These are phyloP conservation scores for Anguilla rostrata DNA, from an alignment of 2,113 vertebrate genomes.

Conservation along the genomic window DNA sequence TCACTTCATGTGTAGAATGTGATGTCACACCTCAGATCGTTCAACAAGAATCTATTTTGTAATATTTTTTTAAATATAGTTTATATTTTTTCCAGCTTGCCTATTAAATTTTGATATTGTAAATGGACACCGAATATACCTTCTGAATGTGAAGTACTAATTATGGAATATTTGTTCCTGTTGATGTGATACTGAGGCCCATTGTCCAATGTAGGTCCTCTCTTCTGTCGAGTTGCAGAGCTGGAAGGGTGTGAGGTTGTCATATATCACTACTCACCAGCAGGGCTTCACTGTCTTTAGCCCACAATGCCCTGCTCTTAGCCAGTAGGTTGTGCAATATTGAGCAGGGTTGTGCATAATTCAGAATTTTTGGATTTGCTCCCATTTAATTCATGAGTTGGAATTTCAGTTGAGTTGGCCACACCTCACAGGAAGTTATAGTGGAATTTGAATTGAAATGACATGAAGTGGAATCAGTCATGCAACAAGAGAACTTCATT, in stretches of 20 bases:
- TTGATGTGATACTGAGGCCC: slow-evolving; percentile 20
- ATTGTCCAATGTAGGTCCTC: slow-evolving; percentile 6
- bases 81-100: slow-evolving; percentile 66
- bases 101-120: slow-evolving; percentile 57
- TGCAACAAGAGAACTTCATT: no score
- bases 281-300: no score
- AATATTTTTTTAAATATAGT: slow-evolving; percentile 65
- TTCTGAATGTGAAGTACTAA: slow-evolving; percentile 66
- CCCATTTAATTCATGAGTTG: no score
- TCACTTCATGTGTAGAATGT: not conserved
- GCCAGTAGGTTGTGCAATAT: no score
- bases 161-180: slow-evolving; percentile 36
- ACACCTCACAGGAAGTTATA: no score
- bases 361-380: no score
- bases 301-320: no score
- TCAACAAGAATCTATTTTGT: slow-evolving; percentile 69
- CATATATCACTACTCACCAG: no score
- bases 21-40: slow-evolving; percentile 43
- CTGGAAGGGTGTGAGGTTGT: not conserved
- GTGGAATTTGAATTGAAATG: no score
- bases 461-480: no score
- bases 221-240: not conserved
- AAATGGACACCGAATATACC: slow-evolving; percentile 61
- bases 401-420: no score
- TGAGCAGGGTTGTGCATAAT: no score